Percentiles rank a stretch among this genome's conserved stretches.
Conservation (phyloP, 2,113 vertebrate genomes). For the Megalops atlanticus region DNA sequence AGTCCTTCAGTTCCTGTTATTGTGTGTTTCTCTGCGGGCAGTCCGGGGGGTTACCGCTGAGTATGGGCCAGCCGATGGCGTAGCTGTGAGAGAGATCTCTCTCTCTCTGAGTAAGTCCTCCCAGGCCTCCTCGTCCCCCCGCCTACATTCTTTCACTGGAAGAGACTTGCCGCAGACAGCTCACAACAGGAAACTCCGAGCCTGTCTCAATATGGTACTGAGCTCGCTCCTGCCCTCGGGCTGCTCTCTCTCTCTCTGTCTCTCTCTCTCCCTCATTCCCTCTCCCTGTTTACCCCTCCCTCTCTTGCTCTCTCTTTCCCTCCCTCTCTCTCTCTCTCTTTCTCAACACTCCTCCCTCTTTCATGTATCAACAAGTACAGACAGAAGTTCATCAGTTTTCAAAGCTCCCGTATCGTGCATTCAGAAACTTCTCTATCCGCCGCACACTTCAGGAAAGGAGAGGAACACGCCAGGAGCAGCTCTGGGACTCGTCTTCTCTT, state of each 20-base stretch:
- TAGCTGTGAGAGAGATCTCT: too few species aligned
- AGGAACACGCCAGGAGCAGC: background rate
- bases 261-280: constrained; percentile 9
- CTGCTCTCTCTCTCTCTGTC: constrained; percentile 1
- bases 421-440: constrained; percentile 9
- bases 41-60: too few species aligned
- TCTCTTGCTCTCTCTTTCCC: constrained; percentile 1
- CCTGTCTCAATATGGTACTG: constrained; percentile 46
- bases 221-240: constrained; percentile 33
- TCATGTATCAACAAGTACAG: constrained; percentile 66
- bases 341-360: constrained; percentile 53
- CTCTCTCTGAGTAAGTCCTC: background rate
- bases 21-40: too few species aligned
- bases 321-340: constrained; percentile 20
- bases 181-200: constrained; percentile 54
- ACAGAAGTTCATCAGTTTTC: too few species aligned
- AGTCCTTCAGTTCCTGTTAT: too few species aligned
- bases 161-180: background rate
- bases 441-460: background rate
- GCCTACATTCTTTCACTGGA: constrained; percentile 25
- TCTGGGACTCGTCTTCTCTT: background rate
- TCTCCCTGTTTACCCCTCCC: too few species aligned
- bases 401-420: background rate
- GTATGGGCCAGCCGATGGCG: too few species aligned
- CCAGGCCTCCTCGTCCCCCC: background rate